Conservation (phyloP, 1,140 invertebrate species). For the Drepana arcuata region DNA sequence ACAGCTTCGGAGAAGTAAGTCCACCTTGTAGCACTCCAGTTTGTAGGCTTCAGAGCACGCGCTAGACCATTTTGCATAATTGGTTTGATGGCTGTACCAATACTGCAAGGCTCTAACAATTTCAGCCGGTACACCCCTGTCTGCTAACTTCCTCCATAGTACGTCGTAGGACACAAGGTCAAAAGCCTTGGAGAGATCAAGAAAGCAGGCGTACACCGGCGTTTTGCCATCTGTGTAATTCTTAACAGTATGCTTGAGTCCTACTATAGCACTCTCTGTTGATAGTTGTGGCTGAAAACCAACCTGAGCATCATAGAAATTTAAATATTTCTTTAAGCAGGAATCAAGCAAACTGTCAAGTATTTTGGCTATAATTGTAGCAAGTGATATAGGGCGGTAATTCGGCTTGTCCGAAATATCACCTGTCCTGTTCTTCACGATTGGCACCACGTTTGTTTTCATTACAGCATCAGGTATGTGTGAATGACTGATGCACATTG, state of each 20-base stretch:
- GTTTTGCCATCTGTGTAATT: background rate
- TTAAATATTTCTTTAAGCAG: background rate
- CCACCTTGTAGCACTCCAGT: background rate
- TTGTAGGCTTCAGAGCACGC: background rate
- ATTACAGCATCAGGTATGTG: background rate
- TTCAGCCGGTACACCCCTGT: background rate
- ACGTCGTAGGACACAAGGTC: too few species aligned
- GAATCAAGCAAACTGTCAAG: background rate
- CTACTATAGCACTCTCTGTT: background rate
- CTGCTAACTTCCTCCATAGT: too few species aligned
- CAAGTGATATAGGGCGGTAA: too few species aligned
- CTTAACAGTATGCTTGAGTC: background rate
- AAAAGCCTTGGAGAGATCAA: background rate
- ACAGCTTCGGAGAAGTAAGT: slow-evolving; percentile 1
- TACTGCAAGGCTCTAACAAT: background rate
- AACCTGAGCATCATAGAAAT: background rate
- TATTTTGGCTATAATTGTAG: background rate
- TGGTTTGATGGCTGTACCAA: too few species aligned
- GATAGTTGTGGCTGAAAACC: background rate
- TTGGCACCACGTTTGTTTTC: background rate
- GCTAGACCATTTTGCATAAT: too few species aligned
- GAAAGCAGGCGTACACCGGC: too few species aligned
- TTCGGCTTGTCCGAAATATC: background rate
- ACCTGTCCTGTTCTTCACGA: background rate
- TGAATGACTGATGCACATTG: background rate